Conservation (phyloP, 2,113 vertebrate genomes). For the Beaufortia kweichowensis region DNA sequence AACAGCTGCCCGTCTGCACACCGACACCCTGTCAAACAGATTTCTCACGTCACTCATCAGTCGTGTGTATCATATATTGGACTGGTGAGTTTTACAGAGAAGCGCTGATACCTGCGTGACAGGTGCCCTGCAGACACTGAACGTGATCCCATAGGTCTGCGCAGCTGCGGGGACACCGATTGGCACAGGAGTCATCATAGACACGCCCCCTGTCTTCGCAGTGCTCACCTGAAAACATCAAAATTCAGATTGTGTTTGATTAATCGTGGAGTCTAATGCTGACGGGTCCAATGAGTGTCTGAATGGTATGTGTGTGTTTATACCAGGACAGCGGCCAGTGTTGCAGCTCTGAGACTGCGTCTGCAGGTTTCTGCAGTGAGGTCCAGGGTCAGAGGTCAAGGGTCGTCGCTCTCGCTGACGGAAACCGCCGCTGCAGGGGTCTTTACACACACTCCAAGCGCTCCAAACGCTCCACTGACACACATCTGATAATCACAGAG, state of each 20-base stretch:
- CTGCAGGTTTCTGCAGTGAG: conserved; percentile 70
- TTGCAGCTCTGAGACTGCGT: conserved; percentile 87
- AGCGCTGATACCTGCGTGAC: conserved; percentile 73
- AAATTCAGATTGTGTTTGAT: too few relatives aligned
- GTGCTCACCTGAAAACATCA: conserved; percentile 71
- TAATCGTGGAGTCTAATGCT: too few relatives aligned
- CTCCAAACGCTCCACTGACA: conserved; percentile 86
- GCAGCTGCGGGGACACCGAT: conserved; percentile 84
- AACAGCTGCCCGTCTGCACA: conserved; percentile 79
- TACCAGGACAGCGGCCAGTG: conserved; percentile 82
- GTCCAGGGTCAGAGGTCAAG: conserved; percentile 51
- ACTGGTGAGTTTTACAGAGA: not conserved
- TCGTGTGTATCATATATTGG: not conserved
- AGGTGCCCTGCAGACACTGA: conserved; percentile 84
- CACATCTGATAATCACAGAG: conserved; percentile 66
- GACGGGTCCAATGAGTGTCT: too few relatives aligned
- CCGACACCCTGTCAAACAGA: conserved; percentile 76
- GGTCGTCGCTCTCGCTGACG: conserved; percentile 75
- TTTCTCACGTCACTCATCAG: not conserved
- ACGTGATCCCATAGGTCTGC: conserved; percentile 84
- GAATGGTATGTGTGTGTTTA: not conserved
- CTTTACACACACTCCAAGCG: conserved; percentile 80
- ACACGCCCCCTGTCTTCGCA: conserved; percentile 78
- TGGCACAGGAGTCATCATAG: conserved; percentile 75
- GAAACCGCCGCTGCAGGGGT: conserved; percentile 83